Conservation (phyloP, 2,888 invertebrate genomes). For the Tricholauxania praeusta region DNA sequence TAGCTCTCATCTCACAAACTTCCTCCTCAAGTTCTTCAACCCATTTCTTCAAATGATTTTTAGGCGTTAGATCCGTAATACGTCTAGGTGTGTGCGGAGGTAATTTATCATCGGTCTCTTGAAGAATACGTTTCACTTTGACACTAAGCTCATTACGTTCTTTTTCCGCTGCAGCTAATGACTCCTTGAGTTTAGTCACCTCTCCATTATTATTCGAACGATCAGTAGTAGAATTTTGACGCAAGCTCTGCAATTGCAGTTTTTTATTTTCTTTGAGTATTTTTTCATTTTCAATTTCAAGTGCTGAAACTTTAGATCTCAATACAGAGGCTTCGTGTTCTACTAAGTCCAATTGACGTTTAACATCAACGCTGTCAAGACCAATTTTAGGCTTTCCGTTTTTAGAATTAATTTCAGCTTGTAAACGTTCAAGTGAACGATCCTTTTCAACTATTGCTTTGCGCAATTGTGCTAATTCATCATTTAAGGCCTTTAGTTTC, state of each 20-base stretch:
- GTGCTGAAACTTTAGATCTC: conserved; percentile 75
- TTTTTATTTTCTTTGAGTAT: conserved; percentile 80
- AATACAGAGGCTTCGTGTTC: conserved; percentile 82
- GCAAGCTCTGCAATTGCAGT: conserved; percentile 72
- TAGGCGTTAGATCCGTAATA: conserved; percentile 73
- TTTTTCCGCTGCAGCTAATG: conserved; percentile 71
- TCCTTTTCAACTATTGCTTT: conserved; percentile 87
- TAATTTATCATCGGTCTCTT: conserved; percentile 75
- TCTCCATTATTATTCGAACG: conserved; percentile 64
- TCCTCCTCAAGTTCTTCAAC: conserved; percentile 90
- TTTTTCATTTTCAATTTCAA: conserved; percentile 84
- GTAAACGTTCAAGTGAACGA: conserved; percentile 81
- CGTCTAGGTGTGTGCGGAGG: conserved; percentile 80
- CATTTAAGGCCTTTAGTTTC: conserved; percentile 73
- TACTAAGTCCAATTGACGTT: conserved; percentile 80
- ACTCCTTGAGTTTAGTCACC: conserved; percentile 72
- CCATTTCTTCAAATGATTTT: conserved; percentile 76
- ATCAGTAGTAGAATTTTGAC: conserved; percentile 59
- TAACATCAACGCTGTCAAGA: conserved; percentile 72
- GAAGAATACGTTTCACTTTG: conserved; percentile 75
- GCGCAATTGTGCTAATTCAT: conserved; percentile 79
- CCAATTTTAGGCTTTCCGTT: conserved; percentile 61
- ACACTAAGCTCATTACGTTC: conserved; percentile 77
- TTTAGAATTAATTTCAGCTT: conserved; percentile 73
- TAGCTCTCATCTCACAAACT: conserved; percentile 72